Conservation (phyloP, 1,140 invertebrate genomes). For the Anthonomus grandis region DNA sequence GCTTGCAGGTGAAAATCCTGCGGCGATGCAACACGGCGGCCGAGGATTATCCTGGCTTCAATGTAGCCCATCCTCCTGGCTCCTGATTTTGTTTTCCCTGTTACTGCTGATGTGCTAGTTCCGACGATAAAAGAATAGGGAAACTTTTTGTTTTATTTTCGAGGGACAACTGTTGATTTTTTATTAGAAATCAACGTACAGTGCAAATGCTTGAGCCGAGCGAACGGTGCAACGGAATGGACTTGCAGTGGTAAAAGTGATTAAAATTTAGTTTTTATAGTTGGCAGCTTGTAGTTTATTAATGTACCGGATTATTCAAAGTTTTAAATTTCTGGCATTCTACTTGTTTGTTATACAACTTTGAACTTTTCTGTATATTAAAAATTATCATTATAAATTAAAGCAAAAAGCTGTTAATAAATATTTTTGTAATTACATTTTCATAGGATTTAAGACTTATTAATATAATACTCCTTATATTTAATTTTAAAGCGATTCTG, state of each 20-base stretch:
- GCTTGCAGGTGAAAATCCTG: slow-evolving; percentile 56
- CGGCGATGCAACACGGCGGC: slow-evolving; percentile 59
- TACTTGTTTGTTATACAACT: no score
- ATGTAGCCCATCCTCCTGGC: slow-evolving; percentile 47
- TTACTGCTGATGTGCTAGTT: slow-evolving; percentile 35
- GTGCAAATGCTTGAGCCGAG: background rate
- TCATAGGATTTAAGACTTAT: no score
- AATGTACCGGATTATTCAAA: no score
- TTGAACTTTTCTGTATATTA: no score
- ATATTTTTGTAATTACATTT: no score
- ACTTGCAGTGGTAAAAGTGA: background rate
- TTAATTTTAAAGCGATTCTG: no score
- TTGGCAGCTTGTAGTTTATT: background rate
- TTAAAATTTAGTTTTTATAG: background rate
- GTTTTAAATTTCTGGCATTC: no score
- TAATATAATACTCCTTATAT: no score
- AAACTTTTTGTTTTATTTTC: background rate
- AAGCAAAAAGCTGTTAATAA: no score
- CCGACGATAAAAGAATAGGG: background rate
- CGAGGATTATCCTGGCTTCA: slow-evolving; percentile 53
- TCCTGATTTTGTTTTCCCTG: slow-evolving; percentile 32
- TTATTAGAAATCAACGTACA: background rate
- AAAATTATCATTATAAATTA: no score
- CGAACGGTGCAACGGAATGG: background rate
- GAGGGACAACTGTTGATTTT: no score